Percentiles rank a stretch among this genome's conserved stretches.
phyloP scores from a whole-genome alignment of 92 coral and sea anemone species.

The Phenganax stokvisi region DNA sequence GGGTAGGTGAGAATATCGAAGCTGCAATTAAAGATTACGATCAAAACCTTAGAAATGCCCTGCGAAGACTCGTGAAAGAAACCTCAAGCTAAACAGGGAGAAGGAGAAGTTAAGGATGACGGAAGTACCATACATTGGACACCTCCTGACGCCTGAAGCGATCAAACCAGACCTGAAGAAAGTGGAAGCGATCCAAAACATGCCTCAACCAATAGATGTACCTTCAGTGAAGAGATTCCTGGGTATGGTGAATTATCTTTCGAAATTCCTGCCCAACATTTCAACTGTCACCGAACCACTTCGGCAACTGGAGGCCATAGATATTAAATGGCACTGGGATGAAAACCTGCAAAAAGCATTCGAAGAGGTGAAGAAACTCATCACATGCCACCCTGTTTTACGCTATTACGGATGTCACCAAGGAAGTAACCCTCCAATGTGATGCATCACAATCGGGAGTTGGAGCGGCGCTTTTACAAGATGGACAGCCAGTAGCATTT shows the following conservation, averaged over 20 bases:
- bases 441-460: slow-evolving; percentile 43
- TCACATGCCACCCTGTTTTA: slow-evolving; percentile 33
- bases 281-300: slow-evolving; percentile 42
- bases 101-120: slow-evolving; percentile 32
- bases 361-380: slow-evolving; percentile 22
- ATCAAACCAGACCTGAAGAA: slow-evolving; percentile 46
- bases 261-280: slow-evolving; percentile 38
- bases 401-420: slow-evolving; percentile 32
- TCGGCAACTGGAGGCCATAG: slow-evolving; percentile 36
- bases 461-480: slow-evolving; percentile 39
- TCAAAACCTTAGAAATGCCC: slow-evolving; percentile 28
- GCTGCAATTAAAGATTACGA: slow-evolving; percentile 40
- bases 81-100: slow-evolving; percentile 39
- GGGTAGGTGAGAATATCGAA: slow-evolving; percentile 38
- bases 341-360: slow-evolving; percentile 42
- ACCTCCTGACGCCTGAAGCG: slow-evolving; percentile 32
- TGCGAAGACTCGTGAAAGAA: slow-evolving; percentile 39
- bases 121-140: slow-evolving; percentile 46
- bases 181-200: slow-evolving; percentile 32
- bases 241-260: slow-evolving; percentile 35
- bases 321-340: slow-evolving; percentile 30
- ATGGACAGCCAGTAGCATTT: slow-evolving; percentile 47
- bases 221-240: slow-evolving; percentile 45
- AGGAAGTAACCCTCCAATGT: slow-evolving; percentile 34
- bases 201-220: slow-evolving; percentile 45